These are phyloP conservation scores for Steinernema khuongi DNA, from an alignment of 1,140 invertebrate species.

Conservation along the genomic window DNA sequence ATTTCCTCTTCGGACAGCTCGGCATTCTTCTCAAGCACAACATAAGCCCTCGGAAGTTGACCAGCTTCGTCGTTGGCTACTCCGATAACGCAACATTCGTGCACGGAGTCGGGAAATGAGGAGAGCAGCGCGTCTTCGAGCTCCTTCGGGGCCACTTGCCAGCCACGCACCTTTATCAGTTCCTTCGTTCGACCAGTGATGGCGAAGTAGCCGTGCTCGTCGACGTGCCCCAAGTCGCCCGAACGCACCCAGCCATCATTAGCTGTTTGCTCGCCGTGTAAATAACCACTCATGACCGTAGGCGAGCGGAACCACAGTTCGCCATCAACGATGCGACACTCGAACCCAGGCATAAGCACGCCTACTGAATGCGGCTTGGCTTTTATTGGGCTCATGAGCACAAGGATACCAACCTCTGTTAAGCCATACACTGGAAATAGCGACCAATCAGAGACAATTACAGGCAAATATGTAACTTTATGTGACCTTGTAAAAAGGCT, in stretches of 20 bases:
- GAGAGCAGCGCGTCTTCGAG: not conserved
- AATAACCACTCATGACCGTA: not conserved
- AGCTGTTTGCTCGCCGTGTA: not conserved
- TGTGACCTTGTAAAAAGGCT: too few relatives aligned
- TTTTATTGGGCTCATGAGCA: not conserved
- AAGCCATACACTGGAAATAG: not conserved
- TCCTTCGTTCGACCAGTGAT: not conserved
- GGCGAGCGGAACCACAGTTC: not conserved
- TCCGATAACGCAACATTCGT: constrained; percentile 5
- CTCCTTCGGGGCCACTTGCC: not conserved
- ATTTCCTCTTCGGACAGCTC: not conserved
- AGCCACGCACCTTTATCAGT: constrained; percentile 11
- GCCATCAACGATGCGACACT: not conserved
- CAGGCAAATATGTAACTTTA: too few relatives aligned
- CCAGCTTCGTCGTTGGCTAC: not conserved
- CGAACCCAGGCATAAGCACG: not conserved
- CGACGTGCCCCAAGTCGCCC: not conserved
- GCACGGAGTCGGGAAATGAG: not conserved
- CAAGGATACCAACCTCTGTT: not conserved
- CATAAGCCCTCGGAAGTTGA: not conserved
- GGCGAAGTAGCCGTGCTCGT: not conserved
- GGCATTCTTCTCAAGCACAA: not conserved
- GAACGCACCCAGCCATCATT: not conserved
- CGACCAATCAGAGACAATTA: too few relatives aligned
- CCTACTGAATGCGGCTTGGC: not conserved